Percentiles rank a stretch among this genome's conserved stretches.
Evolutionary conservation across 2,888 invertebrate genomes (phyloP).

Genomic region (Chironomus tentans): DNA sequence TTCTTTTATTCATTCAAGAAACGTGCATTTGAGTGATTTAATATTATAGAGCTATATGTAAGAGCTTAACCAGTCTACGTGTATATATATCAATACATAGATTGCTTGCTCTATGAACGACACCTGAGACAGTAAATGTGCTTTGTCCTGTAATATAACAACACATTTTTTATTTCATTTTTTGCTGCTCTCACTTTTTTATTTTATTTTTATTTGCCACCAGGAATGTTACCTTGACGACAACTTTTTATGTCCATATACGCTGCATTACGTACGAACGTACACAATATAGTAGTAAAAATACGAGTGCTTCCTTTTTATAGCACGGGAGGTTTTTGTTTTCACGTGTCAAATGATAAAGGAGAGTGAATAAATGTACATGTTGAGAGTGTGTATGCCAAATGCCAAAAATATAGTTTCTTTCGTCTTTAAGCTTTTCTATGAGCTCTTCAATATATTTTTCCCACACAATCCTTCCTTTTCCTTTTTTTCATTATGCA

Average conservation of each 20-base stretch:
- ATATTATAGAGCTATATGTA: too few species aligned
- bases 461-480: neutral
- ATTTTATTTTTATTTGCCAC: neutral
- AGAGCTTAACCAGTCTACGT: too few species aligned
- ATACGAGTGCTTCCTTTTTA: neutral
- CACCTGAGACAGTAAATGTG: neutral
- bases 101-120: neutral
- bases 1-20: too few species aligned
- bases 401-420: neutral
- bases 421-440: neutral
- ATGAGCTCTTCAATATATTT: neutral
- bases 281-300: too few species aligned
- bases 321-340: neutral
- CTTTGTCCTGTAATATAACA: neutral
- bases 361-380: neutral
- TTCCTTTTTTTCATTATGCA: neutral
- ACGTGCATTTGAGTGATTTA: too few species aligned
- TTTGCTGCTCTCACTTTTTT: neutral
- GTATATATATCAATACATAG: too few species aligned
- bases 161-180: neutral
- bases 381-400: neutral
- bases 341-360: neutral
- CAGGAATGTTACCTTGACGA: conserved; percentile 18
- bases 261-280: neutral
- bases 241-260: conserved; percentile 8